Percentiles rank a stretch among this genome's conserved stretches.
Conservation (phyloP, 2,797 vertebrate genomes). For the Anomalospiza imberbis region DNA sequence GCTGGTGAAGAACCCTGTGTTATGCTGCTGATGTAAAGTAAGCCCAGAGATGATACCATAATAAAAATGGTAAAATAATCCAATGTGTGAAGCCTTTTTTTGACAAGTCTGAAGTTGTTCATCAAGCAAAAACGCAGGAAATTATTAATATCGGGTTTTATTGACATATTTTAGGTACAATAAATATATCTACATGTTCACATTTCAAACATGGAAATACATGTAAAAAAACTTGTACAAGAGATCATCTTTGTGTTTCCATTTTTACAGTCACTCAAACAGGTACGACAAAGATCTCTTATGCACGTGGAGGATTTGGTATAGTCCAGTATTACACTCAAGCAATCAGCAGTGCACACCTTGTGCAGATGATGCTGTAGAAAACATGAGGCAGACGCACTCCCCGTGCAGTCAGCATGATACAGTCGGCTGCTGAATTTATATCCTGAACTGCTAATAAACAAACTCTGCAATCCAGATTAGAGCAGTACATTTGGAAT, state of each 20-base stretch:
- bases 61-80: not conserved
- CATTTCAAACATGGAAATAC: constrained; percentile 36
- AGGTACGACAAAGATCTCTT: constrained; percentile 1
- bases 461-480: constrained; percentile 44
- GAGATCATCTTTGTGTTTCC: constrained; percentile 29
- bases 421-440: constrained; percentile 26
- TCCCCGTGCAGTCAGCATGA: constrained; percentile 44
- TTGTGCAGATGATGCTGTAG: constrained; percentile 22
- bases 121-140: not conserved
- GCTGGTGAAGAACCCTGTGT: not conserved
- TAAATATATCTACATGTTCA: constrained; percentile 41
- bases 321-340: constrained; percentile 3
- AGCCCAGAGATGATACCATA: not conserved
- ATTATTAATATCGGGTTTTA: constrained; percentile 39
- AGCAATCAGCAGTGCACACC: not conserved
- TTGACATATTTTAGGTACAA: constrained; percentile 67
- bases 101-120: not conserved
- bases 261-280: constrained; percentile 55
- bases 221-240: constrained; percentile 52
- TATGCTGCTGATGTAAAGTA: accelerated
- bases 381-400: constrained; percentile 22
- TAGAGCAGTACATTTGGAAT: constrained; percentile 22
- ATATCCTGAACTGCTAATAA: constrained; percentile 42
- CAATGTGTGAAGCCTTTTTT: not conserved
- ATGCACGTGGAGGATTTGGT: not conserved